Evolutionary conservation across 1,140 invertebrate genomes (phyloP), one percentile per base, ranked within the genome.

Genomic region (Atta colombica): DNA sequence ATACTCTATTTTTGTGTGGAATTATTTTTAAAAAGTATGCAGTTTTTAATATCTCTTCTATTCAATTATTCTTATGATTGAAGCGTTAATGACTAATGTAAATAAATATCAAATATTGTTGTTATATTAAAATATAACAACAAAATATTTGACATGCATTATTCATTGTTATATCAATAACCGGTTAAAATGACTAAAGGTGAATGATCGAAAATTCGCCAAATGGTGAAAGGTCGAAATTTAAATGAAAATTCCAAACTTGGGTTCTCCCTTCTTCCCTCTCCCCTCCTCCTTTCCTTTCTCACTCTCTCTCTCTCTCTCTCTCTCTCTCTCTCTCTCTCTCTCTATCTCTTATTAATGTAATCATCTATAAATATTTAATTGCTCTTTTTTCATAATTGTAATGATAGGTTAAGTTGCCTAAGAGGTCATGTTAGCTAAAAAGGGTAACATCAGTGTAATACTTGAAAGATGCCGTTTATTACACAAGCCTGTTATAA

Each of bases 341-440:
- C 39, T 39, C 0, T 39, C 8, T 39, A 7, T 3, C 3, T 45
- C 12, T 45, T 3, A 45, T 45, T 68, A 49, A 28, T 45, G 31
- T 21, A 77, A 63, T 28, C 69, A 81, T 63, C 1, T 75, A 45
- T 82, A 53, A 88, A 51, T 69, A 77, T 39, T 87, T 14, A 21
- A 77, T 28, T 25, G 28, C 63, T 21, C 2, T 7, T n/a, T 53
- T 21, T 60, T 86, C 2, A 65, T 84, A 28, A 84, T 85, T 69
- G 6, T 51, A 69, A 69, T 69, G 35, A 63, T 86, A 89, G 92
- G 92, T 93, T 92, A 93, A 81, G 87, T 39, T 28, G 1, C 39
- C 69, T 53, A 58, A 77, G n/a, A 71, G 12, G 49, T 74, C 63
- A 45, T 0, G 3, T 28, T 12, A n/a, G 0, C 10, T n/a, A 21